phyloP scores from a whole-genome alignment of 1,140 invertebrate species.

The Goniozus legneri region DNA sequence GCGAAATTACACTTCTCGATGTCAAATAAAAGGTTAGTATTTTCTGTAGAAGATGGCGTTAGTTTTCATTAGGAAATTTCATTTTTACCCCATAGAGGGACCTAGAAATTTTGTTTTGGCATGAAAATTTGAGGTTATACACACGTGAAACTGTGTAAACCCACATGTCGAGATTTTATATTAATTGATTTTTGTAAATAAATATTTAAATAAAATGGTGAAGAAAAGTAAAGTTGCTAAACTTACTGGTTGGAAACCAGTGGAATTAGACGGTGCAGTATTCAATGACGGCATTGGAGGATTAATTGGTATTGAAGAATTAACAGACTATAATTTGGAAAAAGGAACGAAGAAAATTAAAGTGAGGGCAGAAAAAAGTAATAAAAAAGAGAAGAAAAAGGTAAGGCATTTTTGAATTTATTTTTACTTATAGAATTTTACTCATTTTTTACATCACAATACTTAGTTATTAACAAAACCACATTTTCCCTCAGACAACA shows the following conservation, averaged over 20 bases:
- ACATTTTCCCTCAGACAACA: slow-evolving; percentile 34
- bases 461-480: too few relatives aligned
- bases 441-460: too few relatives aligned
- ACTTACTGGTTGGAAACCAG: slow-evolving; percentile 51
- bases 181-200: neutral
- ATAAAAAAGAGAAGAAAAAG: too few relatives aligned
- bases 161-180: neutral
- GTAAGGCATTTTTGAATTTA: too few relatives aligned
- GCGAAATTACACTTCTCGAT: too few relatives aligned
- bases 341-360: slow-evolving; percentile 38
- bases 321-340: slow-evolving; percentile 57
- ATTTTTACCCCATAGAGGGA: too few relatives aligned
- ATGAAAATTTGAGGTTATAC: neutral
- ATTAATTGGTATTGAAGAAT: slow-evolving; percentile 63
- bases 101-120: too few relatives aligned
- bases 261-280: slow-evolving; percentile 55
- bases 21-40: too few relatives aligned
- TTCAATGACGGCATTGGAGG: slow-evolving; percentile 53
- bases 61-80: too few relatives aligned
- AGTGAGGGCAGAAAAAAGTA: slow-evolving; percentile 41
- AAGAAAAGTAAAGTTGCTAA: slow-evolving; percentile 9
- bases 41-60: too few relatives aligned
- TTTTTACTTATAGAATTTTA: too few relatives aligned
- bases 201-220: slow-evolving; percentile 13
- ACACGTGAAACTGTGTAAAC: too few relatives aligned